Percentiles rank a stretch among this genome's conserved stretches.
phyloP scores from a whole-genome alignment of 2,113 vertebrate genomes.

The Melanerpes aurifrons region DNA sequence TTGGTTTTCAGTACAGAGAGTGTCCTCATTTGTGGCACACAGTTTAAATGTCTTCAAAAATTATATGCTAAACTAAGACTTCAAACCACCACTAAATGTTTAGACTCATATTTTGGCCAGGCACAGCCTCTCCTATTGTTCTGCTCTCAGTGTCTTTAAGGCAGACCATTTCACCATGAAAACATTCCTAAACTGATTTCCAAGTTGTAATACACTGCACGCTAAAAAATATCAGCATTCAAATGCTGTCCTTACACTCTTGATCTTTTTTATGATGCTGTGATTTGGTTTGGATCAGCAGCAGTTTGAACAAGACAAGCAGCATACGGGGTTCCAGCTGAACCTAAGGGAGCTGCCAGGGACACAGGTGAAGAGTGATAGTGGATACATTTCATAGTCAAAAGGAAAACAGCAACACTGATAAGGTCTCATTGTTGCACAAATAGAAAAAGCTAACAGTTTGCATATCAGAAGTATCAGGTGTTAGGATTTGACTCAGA shows the following conservation, averaged over 20 bases:
- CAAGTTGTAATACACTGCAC: background rate
- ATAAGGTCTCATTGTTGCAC: constrained; percentile 62
- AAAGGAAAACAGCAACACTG: constrained; percentile 15
- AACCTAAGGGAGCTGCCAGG: constrained; percentile 54
- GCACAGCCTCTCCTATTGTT: background rate
- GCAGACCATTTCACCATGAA: background rate
- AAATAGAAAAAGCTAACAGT: constrained; percentile 57
- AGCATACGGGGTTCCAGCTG: constrained; percentile 2
- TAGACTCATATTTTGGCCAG: background rate
- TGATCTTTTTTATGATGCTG: constrained; percentile 37
- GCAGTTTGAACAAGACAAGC: constrained; percentile 68
- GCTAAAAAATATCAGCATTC: background rate
- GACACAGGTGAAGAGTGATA: constrained; percentile 64
- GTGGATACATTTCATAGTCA: constrained; percentile 41
- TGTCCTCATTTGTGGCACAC: background rate
- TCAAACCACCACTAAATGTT: background rate
- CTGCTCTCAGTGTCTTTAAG: background rate
- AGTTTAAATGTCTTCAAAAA: background rate
- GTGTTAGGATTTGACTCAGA: constrained; percentile 61
- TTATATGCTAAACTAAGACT: background rate
- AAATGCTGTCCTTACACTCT: background rate
- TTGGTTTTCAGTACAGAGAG: background rate
- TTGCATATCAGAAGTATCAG: constrained; percentile 65
- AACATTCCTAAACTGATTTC: constrained; percentile 22
- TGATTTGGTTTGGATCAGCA: constrained; percentile 70